A percentile compares a stretch with the other conserved stretches of the same genome.
These are phyloP conservation scores for Empis stercorea DNA, from an alignment of 2,888 invertebrate species.

Conservation along the genomic window DNA sequence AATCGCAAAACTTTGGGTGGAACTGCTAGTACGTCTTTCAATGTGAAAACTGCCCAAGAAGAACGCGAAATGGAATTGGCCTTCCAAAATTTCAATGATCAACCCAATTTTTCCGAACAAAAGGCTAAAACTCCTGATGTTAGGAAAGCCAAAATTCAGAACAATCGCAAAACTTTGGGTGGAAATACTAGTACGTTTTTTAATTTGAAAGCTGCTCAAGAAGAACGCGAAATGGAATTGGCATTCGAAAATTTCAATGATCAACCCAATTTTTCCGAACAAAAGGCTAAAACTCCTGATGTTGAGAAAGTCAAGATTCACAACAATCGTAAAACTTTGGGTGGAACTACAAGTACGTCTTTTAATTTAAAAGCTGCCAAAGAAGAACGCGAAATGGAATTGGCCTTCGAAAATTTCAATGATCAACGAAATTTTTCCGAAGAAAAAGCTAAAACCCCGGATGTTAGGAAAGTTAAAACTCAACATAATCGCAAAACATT, in stretches of 20 bases:
- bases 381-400: conserved; percentile 3
- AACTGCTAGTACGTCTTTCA: neutral
- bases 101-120: neutral
- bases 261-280: neutral
- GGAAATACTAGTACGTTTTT: neutral
- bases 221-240: conserved; percentile 2
- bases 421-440: conserved; percentile 3
- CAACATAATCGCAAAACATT: neutral
- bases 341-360: neutral
- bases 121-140: conserved; percentile 1
- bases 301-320: neutral
- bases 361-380: conserved; percentile 6
- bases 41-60: neutral
- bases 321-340: conserved; percentile 5
- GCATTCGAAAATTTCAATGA: conserved; percentile 9
- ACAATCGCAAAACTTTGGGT: conserved; percentile 3
- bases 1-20: conserved; percentile 6
- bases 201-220: conserved; percentile 4
- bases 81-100: conserved; percentile 7
- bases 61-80: conserved; percentile 5
- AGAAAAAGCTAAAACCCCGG: neutral
- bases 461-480: neutral
- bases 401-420: conserved; percentile 8
- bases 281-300: conserved; percentile 3
- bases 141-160: neutral